Evolutionary conservation across 2,113 vertebrate species (phyloP).

Genomic region (Notarius quadriscutis): DNA sequence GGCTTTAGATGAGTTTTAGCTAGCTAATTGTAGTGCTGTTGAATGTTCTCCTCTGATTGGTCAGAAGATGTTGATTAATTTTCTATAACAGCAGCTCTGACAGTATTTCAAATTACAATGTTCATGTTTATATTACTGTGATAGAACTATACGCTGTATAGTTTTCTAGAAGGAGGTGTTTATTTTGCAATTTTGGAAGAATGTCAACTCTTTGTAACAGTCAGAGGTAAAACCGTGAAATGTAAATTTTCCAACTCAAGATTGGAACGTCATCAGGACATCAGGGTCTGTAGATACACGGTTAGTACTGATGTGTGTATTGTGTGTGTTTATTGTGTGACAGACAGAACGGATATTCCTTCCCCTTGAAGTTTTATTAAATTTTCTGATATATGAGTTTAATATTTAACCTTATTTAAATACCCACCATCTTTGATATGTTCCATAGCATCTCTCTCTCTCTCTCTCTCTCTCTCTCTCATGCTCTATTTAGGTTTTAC

Average conservation of each 20-base stretch:
- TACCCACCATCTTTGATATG: no score
- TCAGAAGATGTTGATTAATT: not conserved
- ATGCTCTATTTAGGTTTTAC: not conserved
- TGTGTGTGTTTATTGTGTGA: not conserved
- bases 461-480: not conserved
- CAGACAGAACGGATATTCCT: not conserved
- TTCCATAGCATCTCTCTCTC: no score
- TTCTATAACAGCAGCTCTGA: no score
- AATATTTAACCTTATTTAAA: not conserved
- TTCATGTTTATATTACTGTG: no score
- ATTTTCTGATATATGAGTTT: not conserved
- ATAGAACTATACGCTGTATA: no score
- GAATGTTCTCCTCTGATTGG: not conserved
- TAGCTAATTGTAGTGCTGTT: not conserved
- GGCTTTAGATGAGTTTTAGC: not conserved
- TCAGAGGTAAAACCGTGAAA: no score
- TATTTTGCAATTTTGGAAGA: not conserved
- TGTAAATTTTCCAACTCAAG: no score
- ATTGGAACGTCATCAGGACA: no score
- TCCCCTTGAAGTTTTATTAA: not conserved
- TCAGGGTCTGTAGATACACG: not conserved
- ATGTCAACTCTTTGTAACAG: not conserved
- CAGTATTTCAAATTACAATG: no score
- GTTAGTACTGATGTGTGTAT: not conserved
- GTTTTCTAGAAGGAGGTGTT: not conserved